These are phyloP conservation scores for Ornithorhynchus anatinus DNA, from an alignment of 2,113 vertebrate genomes.

Conservation along the genomic window DNA sequence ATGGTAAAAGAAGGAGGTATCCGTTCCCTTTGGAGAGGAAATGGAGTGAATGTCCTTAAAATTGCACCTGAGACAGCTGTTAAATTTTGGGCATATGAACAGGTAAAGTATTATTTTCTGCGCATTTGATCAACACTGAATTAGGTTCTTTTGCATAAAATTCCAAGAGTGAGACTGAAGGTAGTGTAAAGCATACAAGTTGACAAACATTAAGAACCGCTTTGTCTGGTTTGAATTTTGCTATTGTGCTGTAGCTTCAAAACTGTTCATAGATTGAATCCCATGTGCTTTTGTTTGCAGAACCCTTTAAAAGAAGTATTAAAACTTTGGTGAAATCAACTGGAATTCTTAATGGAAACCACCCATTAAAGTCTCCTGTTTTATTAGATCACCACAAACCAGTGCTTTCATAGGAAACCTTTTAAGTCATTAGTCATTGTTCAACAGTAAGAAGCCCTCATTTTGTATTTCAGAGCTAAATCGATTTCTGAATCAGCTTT, in stretches of 20 bases:
- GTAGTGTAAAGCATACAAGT: not conserved
- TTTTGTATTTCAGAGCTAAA: constrained; percentile 58
- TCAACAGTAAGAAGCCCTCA: constrained; percentile 22
- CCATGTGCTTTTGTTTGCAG: not conserved
- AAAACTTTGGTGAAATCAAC: not conserved
- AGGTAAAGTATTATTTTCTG: constrained; percentile 71
- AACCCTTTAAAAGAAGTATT: not conserved
- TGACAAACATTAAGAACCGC: not conserved
- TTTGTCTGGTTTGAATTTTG: not conserved
- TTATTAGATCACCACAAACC: not conserved
- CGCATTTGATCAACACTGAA: not conserved
- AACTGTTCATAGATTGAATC: not conserved
- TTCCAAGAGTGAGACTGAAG: not conserved
- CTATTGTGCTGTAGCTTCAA: not conserved
- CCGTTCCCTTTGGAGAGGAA: constrained; percentile 90
- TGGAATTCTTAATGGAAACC: not conserved
- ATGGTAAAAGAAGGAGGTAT: constrained; percentile 91
- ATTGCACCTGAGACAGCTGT: constrained; percentile 95
- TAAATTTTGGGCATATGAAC: constrained; percentile 95
- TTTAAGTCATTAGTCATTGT: constrained; percentile 9
- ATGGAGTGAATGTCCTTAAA: constrained; percentile 93
- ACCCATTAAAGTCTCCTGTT: rapidly evolving
- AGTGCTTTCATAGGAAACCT: not conserved
- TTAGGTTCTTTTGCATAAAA: too few relatives aligned
- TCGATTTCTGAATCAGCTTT: constrained; percentile 65